A percentile compares a stretch with the other conserved stretches of the same genome.
Conservation (phyloP, 23 tunicate species). For the Diplosoma virens region DNA sequence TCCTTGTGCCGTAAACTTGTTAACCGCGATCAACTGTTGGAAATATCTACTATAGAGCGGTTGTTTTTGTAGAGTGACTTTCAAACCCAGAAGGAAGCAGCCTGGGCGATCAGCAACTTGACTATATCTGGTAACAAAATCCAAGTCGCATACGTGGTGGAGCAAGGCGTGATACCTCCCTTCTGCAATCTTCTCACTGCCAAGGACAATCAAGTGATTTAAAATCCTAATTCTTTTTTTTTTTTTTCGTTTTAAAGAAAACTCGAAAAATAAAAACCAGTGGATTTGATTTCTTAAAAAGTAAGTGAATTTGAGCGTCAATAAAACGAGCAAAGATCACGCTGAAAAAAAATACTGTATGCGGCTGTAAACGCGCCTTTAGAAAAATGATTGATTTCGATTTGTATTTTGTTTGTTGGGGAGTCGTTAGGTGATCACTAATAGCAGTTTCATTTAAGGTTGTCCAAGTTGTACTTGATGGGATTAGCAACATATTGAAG, state of each 20-base stretch:
- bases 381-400: background rate
- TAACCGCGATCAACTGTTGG: no score
- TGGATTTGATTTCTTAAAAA: no score
- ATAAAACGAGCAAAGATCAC: no score
- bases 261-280: no score
- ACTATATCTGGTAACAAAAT: constrained; percentile 94
- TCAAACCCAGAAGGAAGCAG: constrained; percentile 98
- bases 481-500: constrained; percentile 89
- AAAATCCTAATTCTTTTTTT: no score
- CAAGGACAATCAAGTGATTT: constrained; percentile 97
- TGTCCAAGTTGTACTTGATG: constrained; percentile 98
- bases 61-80: constrained; percentile 79
- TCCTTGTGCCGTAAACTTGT: no score
- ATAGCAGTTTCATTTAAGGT: constrained; percentile 74
- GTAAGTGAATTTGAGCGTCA: no score
- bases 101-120: constrained; percentile 97
- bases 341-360: no score
- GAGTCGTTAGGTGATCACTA: no score
- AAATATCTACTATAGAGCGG: no score
- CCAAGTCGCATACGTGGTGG: constrained; percentile 88
- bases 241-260: no score
- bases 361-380: no score
- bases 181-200: constrained; percentile 80
- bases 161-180: constrained; percentile 96
- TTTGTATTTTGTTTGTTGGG: background rate